phyloP scores from a whole-genome alignment of 2,888 invertebrate species.

The Tiphia femorata region DNA sequence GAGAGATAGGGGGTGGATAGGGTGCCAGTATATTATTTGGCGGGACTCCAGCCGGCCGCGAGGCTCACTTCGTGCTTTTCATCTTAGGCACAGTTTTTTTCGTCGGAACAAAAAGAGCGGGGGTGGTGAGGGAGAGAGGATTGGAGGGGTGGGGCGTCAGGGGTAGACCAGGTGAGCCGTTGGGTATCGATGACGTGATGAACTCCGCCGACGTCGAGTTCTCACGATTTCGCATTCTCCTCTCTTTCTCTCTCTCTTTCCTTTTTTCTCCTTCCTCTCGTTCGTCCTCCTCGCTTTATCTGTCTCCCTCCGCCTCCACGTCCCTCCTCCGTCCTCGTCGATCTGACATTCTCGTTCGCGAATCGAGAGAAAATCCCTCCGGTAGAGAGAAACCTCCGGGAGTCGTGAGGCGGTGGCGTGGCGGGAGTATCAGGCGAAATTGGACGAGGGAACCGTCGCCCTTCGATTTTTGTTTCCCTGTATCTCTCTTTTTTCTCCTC shows the following conservation, averaged over 20 bases:
- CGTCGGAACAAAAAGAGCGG: slow-evolving; percentile 49
- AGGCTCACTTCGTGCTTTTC: slow-evolving; percentile 66
- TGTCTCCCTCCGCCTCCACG: no score
- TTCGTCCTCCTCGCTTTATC: no score
- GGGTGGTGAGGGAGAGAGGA: neutral
- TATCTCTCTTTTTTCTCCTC: slow-evolving; percentile 32
- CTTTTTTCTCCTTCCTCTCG: no score
- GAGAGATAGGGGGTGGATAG: slow-evolving; percentile 8
- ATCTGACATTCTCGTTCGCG: neutral
- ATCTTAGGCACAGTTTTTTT: slow-evolving; percentile 63
- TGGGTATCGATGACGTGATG: slow-evolving; percentile 38
- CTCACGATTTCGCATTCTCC: no score
- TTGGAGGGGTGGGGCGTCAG: no score
- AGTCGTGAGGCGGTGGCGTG: neutral
- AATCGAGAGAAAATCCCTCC: slow-evolving; percentile 18
- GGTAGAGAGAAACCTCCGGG: neutral
- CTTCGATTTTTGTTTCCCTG: no score
- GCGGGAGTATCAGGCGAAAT: no score
- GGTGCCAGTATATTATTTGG: slow-evolving; percentile 66
- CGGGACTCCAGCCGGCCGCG: slow-evolving; percentile 65
- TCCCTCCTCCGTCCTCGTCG: no score
- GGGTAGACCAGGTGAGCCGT: slow-evolving; percentile 35
- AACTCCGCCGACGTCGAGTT: no score
- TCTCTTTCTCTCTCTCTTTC: no score
- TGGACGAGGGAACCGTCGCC: no score